Conservation (phyloP, 2,797 vertebrate genomes). For the Helostoma temminkii region DNA sequence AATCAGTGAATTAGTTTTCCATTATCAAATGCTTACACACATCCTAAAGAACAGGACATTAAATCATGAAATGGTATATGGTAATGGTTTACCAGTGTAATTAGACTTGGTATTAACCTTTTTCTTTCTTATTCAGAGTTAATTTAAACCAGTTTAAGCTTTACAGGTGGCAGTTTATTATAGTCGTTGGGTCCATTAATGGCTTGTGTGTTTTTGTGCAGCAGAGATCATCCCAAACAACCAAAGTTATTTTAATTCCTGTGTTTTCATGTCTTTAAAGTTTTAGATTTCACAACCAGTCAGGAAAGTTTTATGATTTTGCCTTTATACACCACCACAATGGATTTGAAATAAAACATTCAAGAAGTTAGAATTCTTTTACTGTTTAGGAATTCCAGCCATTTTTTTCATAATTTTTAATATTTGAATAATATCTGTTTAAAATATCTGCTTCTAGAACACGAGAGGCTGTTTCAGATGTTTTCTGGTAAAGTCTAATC, state of each 20-base stretch:
- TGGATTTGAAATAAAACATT: no score
- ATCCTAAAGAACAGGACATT: not conserved
- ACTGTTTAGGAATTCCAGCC: no score
- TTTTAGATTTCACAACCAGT: not conserved
- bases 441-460: no score
- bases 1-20: not conserved
- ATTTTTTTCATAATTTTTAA: no score
- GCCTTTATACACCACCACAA: no score
- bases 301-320: no score
- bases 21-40: not conserved
- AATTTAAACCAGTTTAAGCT: not conserved
- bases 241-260: not conserved
- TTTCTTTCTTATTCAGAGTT: not conserved
- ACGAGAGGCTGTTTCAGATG: no score
- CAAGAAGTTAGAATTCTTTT: no score
- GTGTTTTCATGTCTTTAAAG: no score
- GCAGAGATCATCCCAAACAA: not conserved
- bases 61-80: not conserved
- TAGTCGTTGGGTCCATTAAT: no score
- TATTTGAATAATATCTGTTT: no score
- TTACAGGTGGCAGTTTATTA: constrained; percentile 11
- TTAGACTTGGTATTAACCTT: not conserved
- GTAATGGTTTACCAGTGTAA: not conserved
- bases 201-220: not conserved
- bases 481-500: no score